Conservation (phyloP, 1,140 invertebrate genomes). For the Xylocopa sonorina region DNA sequence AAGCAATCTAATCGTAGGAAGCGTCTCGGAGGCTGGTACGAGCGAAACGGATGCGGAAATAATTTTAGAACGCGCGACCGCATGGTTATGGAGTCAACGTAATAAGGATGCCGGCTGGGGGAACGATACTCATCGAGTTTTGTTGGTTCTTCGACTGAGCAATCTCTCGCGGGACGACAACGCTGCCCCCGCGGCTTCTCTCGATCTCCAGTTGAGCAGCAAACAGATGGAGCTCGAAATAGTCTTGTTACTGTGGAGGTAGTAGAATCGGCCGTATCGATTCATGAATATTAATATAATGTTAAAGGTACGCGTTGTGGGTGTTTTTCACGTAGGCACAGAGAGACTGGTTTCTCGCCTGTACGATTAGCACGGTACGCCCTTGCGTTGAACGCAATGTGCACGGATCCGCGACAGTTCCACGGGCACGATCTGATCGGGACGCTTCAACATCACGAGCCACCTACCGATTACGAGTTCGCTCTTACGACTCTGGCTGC, state of each 20-base stretch:
- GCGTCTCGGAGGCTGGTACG: conserved; percentile 42
- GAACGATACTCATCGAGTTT: conserved; percentile 88
- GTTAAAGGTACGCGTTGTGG: background rate
- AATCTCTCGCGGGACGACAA: conserved; percentile 79
- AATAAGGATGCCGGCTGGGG: conserved; percentile 89
- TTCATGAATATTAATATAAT: too few species aligned
- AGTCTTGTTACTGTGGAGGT: conserved; percentile 90
- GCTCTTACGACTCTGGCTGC: conserved; percentile 86
- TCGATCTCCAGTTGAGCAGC: conserved; percentile 89
- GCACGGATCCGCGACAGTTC: conserved; percentile 91
- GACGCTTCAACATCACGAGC: conserved; percentile 87
- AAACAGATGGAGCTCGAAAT: conserved; percentile 93
- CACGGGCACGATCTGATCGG: conserved; percentile 91
- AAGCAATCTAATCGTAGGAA: conserved; percentile 17
- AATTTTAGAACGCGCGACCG: conserved; percentile 84
- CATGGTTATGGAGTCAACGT: conserved; percentile 87
- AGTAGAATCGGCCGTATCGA: too few species aligned
- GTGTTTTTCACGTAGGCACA: conserved; percentile 83
- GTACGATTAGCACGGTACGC: conserved; percentile 88
- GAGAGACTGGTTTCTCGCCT: conserved; percentile 88
- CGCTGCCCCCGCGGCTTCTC: conserved; percentile 80
- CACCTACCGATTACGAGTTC: conserved; percentile 86
- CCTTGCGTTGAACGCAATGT: conserved; percentile 88
- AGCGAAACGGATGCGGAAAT: conserved; percentile 67
- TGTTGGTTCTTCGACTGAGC: conserved; percentile 83